Percentiles rank a stretch among this genome's conserved stretches.
Conservation (phyloP, 1,140 invertebrate genomes). For the Cydia fagiglandana region DNA sequence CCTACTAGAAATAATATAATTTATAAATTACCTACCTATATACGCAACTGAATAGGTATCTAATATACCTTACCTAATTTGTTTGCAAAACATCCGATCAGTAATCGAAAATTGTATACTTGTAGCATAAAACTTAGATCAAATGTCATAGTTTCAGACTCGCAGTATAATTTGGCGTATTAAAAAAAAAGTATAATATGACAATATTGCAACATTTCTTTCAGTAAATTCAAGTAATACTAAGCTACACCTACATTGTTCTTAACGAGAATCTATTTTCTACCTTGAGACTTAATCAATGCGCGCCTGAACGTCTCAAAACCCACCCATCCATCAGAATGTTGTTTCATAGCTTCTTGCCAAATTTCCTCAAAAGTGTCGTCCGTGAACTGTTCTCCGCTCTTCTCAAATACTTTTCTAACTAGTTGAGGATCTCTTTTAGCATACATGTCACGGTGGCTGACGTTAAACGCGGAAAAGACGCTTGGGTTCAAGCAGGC, state of each 20-base stretch:
- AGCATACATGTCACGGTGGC: conserved; percentile 46
- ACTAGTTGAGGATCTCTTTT: conserved; percentile 37
- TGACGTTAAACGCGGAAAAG: conserved; percentile 37
- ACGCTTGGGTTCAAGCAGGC: conserved; percentile 40
- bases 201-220: not conserved
- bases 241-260: not conserved
- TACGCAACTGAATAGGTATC: too few species aligned
- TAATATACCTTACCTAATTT: too few species aligned
- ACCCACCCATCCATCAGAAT: conserved; percentile 41
- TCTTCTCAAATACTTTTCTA: conserved; percentile 42
- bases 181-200: too few species aligned
- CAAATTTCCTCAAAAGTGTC: conserved; percentile 43
- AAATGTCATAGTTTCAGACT: not conserved
- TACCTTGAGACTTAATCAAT: conserved; percentile 12
- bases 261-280: conserved; percentile 4
- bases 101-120: too few species aligned
- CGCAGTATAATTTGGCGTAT: not conserved
- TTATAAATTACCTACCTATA: not conserved
- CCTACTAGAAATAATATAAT: not conserved
- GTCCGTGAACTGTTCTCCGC: conserved; percentile 42
- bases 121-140: not conserved
- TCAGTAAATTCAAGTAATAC: not conserved
- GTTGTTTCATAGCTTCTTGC: conserved; percentile 41
- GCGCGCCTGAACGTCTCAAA: conserved; percentile 45
- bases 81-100: too few species aligned